Evolutionary conservation across 1,140 invertebrate genomes (phyloP), one percentile per base, ranked within the genome.

Genomic region (Bilobella aurantiaca): DNA sequence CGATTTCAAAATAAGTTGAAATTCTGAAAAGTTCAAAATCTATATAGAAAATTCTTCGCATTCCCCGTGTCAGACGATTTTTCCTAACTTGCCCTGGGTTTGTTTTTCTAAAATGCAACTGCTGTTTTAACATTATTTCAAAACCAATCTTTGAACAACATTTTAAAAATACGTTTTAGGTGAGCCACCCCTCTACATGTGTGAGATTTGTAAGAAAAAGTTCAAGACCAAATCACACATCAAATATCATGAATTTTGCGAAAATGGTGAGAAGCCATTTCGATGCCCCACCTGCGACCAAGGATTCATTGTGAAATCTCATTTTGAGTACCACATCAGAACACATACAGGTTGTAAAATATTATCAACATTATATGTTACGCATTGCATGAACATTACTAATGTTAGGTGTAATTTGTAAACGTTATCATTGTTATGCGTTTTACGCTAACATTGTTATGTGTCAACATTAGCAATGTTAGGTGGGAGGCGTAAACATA

Each of bases 211-310:
- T 66, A 77, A 79, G 1, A 83, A 81, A 69, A 79, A 75, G 32
- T 82, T 82, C 47, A 79, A 82, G 42, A 79, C 78, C 27, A 83
- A 82, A 59, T 81, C 82, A 73, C 77, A 64, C 66, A 70, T 74
- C 18, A 73, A 70, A 32, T 74, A 74, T 42, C 73, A 74, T 47
- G 72, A 74, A 31, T 74, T 70, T 49, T 74, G 73, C 60, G 67
- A 68, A 56, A 70, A 68, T 37, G 69, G 70, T 1, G 64, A 73
- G 5, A 73, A 73, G 34, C 73, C 72, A 1, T 72, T 67, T 29
- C 66, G 69, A 29, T 74, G 73, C 64, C 69, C 67, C 14, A 34
- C 65, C 18, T 73, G 73, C 63, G 73, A 69, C n/a, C 67, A 72
- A 64, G 69, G 73, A 12, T 74, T 74, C 57, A 72, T 72, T 27